A percentile compares a stretch with the other conserved stretches of the same genome.
Conservation (phyloP, 2,113 vertebrate species). For the Lamprotornis superbus region DNA sequence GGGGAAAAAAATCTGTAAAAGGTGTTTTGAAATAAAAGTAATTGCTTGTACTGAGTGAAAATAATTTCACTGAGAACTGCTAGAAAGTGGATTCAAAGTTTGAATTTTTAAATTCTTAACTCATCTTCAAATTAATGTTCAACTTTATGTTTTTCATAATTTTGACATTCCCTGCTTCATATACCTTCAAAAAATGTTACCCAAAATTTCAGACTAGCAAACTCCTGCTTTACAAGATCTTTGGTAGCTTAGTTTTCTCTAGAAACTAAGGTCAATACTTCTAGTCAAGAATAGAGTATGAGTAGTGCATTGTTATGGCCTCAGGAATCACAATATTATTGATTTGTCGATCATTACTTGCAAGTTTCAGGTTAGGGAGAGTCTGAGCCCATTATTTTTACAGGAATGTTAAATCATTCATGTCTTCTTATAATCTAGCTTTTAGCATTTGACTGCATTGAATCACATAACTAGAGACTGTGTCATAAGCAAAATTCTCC, state of each 20-base stretch:
- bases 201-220: too few relatives aligned
- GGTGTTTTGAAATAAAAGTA: not conserved
- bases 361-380: not conserved
- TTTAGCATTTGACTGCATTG: not conserved
- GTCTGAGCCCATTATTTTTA: not conserved
- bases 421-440: not conserved
- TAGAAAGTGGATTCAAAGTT: not conserved
- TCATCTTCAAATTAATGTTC: too few relatives aligned
- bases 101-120: too few relatives aligned
- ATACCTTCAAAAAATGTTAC: too few relatives aligned
- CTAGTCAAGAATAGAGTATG: not conserved
- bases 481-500: not conserved
- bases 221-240: not conserved
- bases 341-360: not conserved
- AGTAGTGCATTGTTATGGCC: not conserved
- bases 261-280: not conserved
- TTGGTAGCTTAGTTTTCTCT: not conserved
- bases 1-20: not conserved
- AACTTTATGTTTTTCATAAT: too few relatives aligned
- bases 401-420: not conserved
- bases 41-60: not conserved
- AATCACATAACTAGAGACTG: not conserved
- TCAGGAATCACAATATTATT: not conserved
- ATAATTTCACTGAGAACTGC: not conserved
- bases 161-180: too few relatives aligned